phyloP scores from a whole-genome alignment of 2,113 vertebrate genomes.

The Passer montanus region DNA sequence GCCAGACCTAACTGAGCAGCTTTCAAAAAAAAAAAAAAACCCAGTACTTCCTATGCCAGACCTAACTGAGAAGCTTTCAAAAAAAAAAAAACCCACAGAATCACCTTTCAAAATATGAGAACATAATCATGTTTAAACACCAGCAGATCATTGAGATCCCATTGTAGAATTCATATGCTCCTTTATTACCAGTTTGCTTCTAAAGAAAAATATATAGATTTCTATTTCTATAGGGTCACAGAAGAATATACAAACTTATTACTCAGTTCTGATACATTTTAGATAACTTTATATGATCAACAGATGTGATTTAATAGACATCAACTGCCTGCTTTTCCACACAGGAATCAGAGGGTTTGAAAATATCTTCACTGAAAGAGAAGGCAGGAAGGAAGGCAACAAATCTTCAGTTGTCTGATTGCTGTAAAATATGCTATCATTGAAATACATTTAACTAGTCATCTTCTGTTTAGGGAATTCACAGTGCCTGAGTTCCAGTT shows the following conservation, averaged over 20 bases:
- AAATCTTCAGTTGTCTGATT: conserved; percentile 34
- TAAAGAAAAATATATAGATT: not conserved
- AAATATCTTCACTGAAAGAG: not conserved
- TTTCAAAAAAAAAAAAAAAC: not conserved
- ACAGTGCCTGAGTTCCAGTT: conserved; percentile 74
- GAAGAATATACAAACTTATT: not conserved
- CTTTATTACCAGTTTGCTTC: not conserved
- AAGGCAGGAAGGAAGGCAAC: not conserved
- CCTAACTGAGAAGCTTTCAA: not conserved
- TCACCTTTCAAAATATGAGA: not conserved
- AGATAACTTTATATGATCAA: not conserved
- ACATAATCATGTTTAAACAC: not conserved
- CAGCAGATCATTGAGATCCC: not conserved
- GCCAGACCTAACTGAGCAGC: fast-evolving
- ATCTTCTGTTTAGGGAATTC: conserved; percentile 70
- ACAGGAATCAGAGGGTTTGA: not conserved
- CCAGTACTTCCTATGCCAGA: not conserved
- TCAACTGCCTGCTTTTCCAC: conserved; percentile 17
- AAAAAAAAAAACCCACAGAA: not conserved
- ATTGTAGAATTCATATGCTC: not conserved
- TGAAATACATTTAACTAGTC: conserved; percentile 72
- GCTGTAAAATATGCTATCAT: conserved; percentile 47
- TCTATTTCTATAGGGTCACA: not conserved
- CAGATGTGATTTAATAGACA: conserved; percentile 25
- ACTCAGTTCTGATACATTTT: not conserved